Percentiles rank a stretch among this genome's conserved stretches.
phyloP scores from a whole-genome alignment of 2,113 vertebrate genomes.

The Macrotus californicus region DNA sequence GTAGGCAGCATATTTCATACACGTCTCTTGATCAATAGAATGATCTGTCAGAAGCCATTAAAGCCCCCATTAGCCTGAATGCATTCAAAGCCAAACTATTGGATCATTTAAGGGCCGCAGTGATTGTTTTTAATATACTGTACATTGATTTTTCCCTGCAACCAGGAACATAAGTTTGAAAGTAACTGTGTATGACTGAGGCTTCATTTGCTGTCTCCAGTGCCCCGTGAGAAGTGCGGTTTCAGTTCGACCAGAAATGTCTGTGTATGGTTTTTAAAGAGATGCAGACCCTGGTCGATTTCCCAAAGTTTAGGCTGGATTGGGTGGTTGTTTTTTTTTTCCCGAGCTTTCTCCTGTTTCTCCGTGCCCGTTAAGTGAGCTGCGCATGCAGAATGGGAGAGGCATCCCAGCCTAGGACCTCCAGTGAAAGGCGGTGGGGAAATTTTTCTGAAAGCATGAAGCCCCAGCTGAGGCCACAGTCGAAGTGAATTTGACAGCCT shows the following conservation, averaged over 20 bases:
- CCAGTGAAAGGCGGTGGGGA: neutral
- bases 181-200: slow-evolving; percentile 78
- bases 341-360: slow-evolving; percentile 40
- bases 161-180: slow-evolving; percentile 77
- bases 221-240: slow-evolving; percentile 38
- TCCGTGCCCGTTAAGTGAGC: slow-evolving; percentile 15
- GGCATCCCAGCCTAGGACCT: neutral
- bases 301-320: slow-evolving; percentile 39
- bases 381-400: neutral
- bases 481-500: slow-evolving; percentile 25
- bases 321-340: neutral
- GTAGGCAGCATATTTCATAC: slow-evolving; percentile 77
- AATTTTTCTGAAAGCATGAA: slow-evolving; percentile 61
- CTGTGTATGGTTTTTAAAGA: slow-evolving; percentile 54
- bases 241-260: slow-evolving; percentile 60
- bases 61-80: slow-evolving; percentile 74
- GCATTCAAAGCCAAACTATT: slow-evolving; percentile 78
- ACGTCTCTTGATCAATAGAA: slow-evolving; percentile 80
- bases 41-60: slow-evolving; percentile 82
- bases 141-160: slow-evolving; percentile 79
- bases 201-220: slow-evolving; percentile 67
- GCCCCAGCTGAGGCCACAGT: slow-evolving; percentile 5
- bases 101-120: slow-evolving; percentile 68
- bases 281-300: slow-evolving; percentile 48
- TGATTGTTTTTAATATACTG: slow-evolving; percentile 81